Evolutionary conservation across 2,888 invertebrate species (phyloP).

Genomic region (Rotaria magnacalcarata): DNA sequence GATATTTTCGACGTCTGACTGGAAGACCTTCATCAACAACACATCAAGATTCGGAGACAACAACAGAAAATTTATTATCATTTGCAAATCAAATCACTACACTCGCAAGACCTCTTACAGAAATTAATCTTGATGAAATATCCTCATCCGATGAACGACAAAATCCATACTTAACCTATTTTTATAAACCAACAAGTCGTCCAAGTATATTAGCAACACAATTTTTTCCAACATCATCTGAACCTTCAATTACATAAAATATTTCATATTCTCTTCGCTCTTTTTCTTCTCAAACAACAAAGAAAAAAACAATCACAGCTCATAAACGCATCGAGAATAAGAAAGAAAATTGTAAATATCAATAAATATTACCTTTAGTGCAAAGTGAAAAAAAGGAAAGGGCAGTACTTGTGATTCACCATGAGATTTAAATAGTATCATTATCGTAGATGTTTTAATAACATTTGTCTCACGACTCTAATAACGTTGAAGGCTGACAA

Average conservation of each 20-base stretch:
- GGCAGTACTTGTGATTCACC: background rate
- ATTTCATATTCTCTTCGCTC: background rate
- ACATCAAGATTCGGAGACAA: background rate
- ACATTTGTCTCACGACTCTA: too few relatives aligned
- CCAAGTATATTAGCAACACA: background rate
- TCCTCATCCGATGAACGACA: background rate
- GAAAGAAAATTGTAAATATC: background rate
- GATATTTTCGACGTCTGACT: background rate
- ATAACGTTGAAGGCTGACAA: too few relatives aligned
- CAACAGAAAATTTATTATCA: background rate
- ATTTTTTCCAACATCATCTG: background rate
- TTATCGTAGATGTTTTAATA: background rate
- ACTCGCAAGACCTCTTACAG: background rate
- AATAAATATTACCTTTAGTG: background rate
- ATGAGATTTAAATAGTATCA: background rate
- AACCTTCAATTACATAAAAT: too few relatives aligned
- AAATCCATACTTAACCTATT: background rate
- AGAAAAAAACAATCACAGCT: background rate
- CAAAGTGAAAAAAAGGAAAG: background rate
- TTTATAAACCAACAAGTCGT: background rate
- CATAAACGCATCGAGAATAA: background rate
- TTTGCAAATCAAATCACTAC: background rate
- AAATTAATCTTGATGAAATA: background rate
- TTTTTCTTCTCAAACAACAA: background rate
- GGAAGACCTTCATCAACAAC: background rate